These are phyloP conservation scores for Drosophila greeni DNA, from an alignment of 2,888 invertebrate genomes.

Conservation along the genomic window DNA sequence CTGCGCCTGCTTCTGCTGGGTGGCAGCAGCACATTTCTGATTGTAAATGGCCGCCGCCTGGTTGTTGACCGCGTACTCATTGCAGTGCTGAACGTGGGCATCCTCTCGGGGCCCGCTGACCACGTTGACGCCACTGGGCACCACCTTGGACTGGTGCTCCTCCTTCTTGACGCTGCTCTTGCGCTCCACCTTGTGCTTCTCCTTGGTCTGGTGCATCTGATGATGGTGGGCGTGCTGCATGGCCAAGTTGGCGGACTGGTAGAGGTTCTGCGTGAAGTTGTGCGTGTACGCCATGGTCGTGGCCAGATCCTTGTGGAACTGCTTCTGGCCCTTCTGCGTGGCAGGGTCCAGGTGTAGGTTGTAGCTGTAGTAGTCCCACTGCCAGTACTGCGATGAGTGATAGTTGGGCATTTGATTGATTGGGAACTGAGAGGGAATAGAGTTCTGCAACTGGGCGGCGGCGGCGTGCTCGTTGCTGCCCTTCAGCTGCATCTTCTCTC, in stretches of 20 bases:
- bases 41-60: constrained; percentile 55
- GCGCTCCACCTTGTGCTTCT: constrained; percentile 73
- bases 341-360: constrained; percentile 81
- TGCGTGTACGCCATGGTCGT: constrained; percentile 78
- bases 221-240: constrained; percentile 76
- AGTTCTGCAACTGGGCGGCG: constrained; percentile 63
- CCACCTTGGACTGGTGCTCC: constrained; percentile 65
- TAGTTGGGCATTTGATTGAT: constrained; percentile 85
- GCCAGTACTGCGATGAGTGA: constrained; percentile 84
- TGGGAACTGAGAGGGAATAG: constrained; percentile 82
- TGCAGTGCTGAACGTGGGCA: constrained; percentile 50
- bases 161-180: constrained; percentile 75
- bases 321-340: constrained; percentile 82
- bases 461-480: constrained; percentile 62
- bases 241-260: constrained; percentile 76
- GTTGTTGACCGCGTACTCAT: constrained; percentile 58
- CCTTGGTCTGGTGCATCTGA: constrained; percentile 75
- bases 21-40: constrained; percentile 51
- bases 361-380: constrained; percentile 83
- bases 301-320: constrained; percentile 80
- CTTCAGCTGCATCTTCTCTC: constrained; percentile 69
- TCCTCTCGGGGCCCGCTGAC: constrained; percentile 51
- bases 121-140: constrained; percentile 26
- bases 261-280: constrained; percentile 78
- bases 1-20: constrained; percentile 66